These are phyloP conservation scores for Rhimphoctona megacephalus DNA, from an alignment of 2,888 invertebrate species.

Conservation along the genomic window DNA sequence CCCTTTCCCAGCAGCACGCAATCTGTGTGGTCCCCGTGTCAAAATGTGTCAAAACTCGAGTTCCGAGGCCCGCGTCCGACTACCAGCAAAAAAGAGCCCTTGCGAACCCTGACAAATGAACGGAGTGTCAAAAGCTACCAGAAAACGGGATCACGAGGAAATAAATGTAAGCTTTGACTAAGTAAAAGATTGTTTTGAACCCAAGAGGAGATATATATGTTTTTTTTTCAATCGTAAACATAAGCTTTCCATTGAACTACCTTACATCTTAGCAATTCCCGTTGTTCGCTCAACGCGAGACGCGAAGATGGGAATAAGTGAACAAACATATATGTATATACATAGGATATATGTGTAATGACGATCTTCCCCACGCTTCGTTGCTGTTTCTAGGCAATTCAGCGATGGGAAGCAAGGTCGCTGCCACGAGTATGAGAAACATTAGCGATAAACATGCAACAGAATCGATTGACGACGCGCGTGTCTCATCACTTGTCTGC, in stretches of 20 bases:
- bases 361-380: constrained; percentile 39
- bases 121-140: constrained; percentile 67
- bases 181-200: neutral
- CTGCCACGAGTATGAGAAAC: constrained; percentile 43
- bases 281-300: constrained; percentile 41
- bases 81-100: constrained; percentile 75
- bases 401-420: constrained; percentile 62
- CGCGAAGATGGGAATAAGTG: constrained; percentile 27
- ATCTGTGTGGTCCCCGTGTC: constrained; percentile 84
- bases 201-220: neutral
- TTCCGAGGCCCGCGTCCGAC: constrained; percentile 74
- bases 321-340: neutral
- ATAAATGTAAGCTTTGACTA: neutral
- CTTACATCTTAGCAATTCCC: neutral
- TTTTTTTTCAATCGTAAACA: neutral
- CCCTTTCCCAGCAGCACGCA: constrained; percentile 67
- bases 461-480: constrained; percentile 63
- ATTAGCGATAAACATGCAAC: constrained; percentile 60
- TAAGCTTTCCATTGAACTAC: neutral
- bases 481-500: constrained; percentile 54
- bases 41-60: constrained; percentile 84
- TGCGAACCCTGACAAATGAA: constrained; percentile 80
- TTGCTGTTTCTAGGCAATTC: constrained; percentile 57
- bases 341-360: constrained; percentile 5
- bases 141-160: neutral